Evolutionary conservation across 2,888 invertebrate genomes (phyloP), one percentile per base, ranked within the genome.

Genomic region (Empis stercorea): DNA sequence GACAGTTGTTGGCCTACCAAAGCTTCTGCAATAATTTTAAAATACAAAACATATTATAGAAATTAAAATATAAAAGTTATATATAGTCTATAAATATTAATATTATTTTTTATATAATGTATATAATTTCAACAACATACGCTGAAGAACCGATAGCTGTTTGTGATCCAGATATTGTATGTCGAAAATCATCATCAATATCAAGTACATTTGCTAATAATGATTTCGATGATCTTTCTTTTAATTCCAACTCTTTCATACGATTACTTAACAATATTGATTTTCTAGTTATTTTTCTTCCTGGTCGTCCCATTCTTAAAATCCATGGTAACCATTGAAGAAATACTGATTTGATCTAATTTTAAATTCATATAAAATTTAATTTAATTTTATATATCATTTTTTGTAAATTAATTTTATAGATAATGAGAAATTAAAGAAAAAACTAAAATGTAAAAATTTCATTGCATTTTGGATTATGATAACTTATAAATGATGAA

Each of bases 301-400:
- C 94, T 39, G 96, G 97, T 62, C 96, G 81, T 62, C 84, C 83
- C 95, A 99, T 96, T 51, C 95, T 79, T 62, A 97, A 74, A 54
- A 94, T 79, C 89, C 93, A 94, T 51, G 97, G 97, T 65, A 97
- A 76, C 94, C 96, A 96, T 76, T 93, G 91, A 57, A 97, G 82
- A 71, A 99, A 89, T 62, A 95, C 81, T 59, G 85, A 83, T 73
- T 91, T 89, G 63, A 95, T 87, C 97, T 97, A 71, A 34, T 55
- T 54, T 20, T 7, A 7, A 7, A 7, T 27, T 27, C 7, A 27
- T 27, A 7, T 2, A 27, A 27, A 6, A 43, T 46, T 20, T 34
- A 14, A 13, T 3, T 36, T 30, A 47, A 17, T 15, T 10, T 39
- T 4, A 39, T 6, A 2, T 38, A 16, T 38, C 10, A 9, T 38